Base-by-base conservation (phyloP, 2,113 vertebrate species). In the Halcyon malimbica region DNA sequence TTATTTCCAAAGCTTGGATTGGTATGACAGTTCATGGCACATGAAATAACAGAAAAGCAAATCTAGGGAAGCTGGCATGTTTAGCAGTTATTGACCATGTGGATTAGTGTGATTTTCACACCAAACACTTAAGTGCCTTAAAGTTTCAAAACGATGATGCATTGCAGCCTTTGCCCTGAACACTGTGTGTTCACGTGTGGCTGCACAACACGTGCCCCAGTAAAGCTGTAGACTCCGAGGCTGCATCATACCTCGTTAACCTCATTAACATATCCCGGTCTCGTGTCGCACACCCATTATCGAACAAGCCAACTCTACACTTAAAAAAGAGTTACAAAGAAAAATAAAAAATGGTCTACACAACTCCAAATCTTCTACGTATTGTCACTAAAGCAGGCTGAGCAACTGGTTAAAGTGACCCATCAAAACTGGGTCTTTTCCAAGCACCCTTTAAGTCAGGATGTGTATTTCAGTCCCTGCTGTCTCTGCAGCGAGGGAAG, bases 401-500 rank as follows among this genome's bases (percentile, higher is more conserved):
- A 93, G 56, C 42, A 93, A 71, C 77, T 89, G 68, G 26, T 53
- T 93, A 91, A 90, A 87, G 94, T 87, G 67, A 97, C 96, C 95
- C 96, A 95, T 92, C 91, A 94, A 96, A 97, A 97, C 2, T 96
- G 95, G 96, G 93, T 91, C 69, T 96, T 95, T 94, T 92, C 88
- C 57, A 84, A 93, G 93, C 92, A 96, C 59, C 94, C 93, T 82
- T 94, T 87, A 85, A 80, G 83, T 95, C 86, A 95, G 96, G 96
- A 95, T 96, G 90, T 96, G 67, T 96, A 84, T 94, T 89, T 87
- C 63, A 79, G 51, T 76, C 78, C 76, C 86, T 92, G 79, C 1
- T 41, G 50, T 89, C 76, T 94, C 83, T 79, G 83, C 80, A 91
- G 24, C 21, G 74, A n/a, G 63, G 63, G 51, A 53, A 82, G 74